Conservation (phyloP, 2,888 invertebrate genomes). For the Ischnus inquisitorius region DNA sequence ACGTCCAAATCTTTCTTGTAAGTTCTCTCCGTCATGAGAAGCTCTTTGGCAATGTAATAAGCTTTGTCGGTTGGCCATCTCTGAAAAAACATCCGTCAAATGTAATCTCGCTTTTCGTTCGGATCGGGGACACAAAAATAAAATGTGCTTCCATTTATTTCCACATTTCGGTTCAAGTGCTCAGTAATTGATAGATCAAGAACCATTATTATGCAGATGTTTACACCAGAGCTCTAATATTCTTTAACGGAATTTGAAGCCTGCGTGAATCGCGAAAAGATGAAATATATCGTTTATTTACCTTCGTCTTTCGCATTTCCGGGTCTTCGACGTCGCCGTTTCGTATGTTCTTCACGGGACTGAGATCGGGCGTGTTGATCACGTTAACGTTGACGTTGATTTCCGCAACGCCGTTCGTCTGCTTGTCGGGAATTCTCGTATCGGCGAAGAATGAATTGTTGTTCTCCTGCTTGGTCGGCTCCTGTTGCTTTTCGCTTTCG, state of each 20-base stretch:
- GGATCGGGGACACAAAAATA: no score
- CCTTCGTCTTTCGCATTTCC: slow-evolving; percentile 77
- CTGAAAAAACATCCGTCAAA: slow-evolving; percentile 82
- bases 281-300: slow-evolving; percentile 32
- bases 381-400: slow-evolving; percentile 74
- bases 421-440: slow-evolving; percentile 75
- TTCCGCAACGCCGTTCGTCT: slow-evolving; percentile 74
- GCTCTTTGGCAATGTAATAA: slow-evolving; percentile 96
- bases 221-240: no score
- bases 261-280: no score
- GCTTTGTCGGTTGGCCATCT: slow-evolving; percentile 90
- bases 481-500: slow-evolving; percentile 67
- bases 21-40: slow-evolving; percentile 98
- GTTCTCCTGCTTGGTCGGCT: slow-evolving; percentile 77
- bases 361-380: slow-evolving; percentile 81
- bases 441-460: slow-evolving; percentile 80
- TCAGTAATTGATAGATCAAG: no score
- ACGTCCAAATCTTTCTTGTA: slow-evolving; percentile 98
- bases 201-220: no score
- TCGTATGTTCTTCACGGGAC: slow-evolving; percentile 81
- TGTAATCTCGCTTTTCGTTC: not conserved
- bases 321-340: slow-evolving; percentile 79
- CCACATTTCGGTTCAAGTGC: no score
- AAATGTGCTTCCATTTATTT: no score
- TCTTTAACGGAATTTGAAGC: not conserved